Conservation (phyloP, 2,888 invertebrate species). For the Pecten maximus region DNA sequence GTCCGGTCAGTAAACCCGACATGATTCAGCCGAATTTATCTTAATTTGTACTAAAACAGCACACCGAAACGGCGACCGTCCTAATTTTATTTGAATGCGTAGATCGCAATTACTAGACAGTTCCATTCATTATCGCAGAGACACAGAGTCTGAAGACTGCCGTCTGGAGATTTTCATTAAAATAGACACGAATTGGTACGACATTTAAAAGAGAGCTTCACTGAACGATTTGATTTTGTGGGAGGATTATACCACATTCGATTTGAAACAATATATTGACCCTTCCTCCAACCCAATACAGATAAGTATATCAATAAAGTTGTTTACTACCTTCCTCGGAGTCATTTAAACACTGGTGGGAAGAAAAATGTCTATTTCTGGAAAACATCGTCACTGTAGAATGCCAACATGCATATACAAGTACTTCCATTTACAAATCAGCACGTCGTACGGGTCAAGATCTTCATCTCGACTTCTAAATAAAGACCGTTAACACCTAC, state of each 20-base stretch:
- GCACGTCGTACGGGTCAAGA: background rate
- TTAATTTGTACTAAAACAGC: background rate
- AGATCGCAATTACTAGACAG: background rate
- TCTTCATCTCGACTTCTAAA: background rate
- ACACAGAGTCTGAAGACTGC: background rate
- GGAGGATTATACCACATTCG: background rate
- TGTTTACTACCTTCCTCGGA: background rate
- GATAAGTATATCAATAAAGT: background rate
- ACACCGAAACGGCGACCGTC: background rate
- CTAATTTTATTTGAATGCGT: background rate
- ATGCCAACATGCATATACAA: background rate
- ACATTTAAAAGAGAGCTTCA: no score
- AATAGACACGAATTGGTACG: background rate
- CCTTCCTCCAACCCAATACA: background rate
- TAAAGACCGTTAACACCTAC: background rate
- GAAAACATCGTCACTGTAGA: background rate
- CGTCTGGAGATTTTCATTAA: background rate
- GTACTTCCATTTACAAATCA: background rate
- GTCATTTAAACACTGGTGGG: background rate
- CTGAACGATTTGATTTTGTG: background rate
- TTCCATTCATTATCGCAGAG: background rate
- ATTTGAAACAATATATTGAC: background rate
- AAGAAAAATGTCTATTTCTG: background rate
- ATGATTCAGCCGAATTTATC: background rate
- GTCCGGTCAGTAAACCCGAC: background rate